phyloP scores from a whole-genome alignment of 2,113 vertebrate genomes.

The Phycodurus eques region DNA sequence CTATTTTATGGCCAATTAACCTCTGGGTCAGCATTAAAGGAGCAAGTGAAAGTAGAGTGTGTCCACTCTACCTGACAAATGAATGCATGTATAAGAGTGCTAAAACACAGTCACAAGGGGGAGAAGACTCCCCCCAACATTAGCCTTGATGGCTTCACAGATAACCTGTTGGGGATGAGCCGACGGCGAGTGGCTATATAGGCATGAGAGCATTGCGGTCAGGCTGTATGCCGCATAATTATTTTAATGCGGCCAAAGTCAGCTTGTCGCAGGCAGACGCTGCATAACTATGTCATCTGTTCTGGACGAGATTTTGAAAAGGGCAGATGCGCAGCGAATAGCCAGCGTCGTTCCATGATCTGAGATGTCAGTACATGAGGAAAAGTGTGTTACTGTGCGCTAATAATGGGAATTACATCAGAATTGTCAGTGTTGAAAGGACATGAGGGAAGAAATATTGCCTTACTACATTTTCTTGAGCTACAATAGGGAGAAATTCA shows the following conservation, averaged over 20 bases:
- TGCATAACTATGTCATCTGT: constrained; percentile 66
- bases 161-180: constrained; percentile 33
- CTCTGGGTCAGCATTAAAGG: constrained; percentile 29
- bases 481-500: neutral
- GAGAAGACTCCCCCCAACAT: constrained; percentile 24
- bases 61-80: constrained; percentile 49
- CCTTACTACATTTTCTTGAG: neutral
- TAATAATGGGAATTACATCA: constrained; percentile 5
- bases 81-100: constrained; percentile 22
- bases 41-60: constrained; percentile 25
- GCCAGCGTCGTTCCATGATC: constrained; percentile 8
- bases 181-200: constrained; percentile 37
- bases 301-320: constrained; percentile 33
- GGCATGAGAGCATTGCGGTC: constrained; percentile 49
- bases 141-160: constrained; percentile 48
- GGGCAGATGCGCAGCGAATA: constrained; percentile 1
- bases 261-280: constrained; percentile 59
- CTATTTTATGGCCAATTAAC: constrained; percentile 53
- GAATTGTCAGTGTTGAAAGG: constrained; percentile 13
- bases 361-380: constrained; percentile 28
- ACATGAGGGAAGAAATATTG: neutral
- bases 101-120: constrained; percentile 28
- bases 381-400: constrained; percentile 36
- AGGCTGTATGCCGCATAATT: constrained; percentile 58
- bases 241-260: constrained; percentile 49